A percentile compares a stretch with the other conserved stretches of the same genome.
Evolutionary conservation across 1,140 invertebrate genomes (phyloP).

Genomic region (Ceratina australensis): DNA sequence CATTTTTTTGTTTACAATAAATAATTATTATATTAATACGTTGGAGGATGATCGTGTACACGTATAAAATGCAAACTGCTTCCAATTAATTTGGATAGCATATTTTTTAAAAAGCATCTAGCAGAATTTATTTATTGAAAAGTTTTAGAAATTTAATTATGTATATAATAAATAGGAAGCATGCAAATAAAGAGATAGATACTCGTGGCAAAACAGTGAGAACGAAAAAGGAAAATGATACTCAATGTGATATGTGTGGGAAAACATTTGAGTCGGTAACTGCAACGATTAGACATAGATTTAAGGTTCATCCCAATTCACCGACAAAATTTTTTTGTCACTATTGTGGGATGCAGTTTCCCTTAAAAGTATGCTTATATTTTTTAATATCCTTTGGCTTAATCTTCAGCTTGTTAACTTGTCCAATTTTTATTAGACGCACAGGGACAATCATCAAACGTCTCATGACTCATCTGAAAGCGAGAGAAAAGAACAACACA

Average conservation of each 20-base stretch:
- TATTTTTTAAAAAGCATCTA: neutral
- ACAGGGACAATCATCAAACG: conserved; percentile 82
- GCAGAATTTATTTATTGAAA: conserved; percentile 13
- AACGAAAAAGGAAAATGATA: conserved; percentile 57
- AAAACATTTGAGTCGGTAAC: conserved; percentile 82
- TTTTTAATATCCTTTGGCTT: neutral
- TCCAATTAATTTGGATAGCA: too few species aligned
- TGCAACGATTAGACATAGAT: conserved; percentile 85
- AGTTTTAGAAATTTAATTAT: conserved; percentile 40
- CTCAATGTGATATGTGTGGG: conserved; percentile 82
- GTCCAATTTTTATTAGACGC: conserved; percentile 76
- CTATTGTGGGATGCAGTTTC: conserved; percentile 85
- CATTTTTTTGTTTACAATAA: neutral
- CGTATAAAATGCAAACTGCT: too few species aligned
- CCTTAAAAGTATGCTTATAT: conserved; percentile 80
- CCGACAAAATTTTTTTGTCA: conserved; percentile 84
- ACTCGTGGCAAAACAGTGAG: conserved; percentile 69
- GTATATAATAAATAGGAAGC: conserved; percentile 71
- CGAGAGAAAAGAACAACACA: conserved; percentile 75
- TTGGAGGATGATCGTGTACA: too few species aligned
- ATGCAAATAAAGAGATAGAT: conserved; percentile 80
- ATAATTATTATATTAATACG: neutral
- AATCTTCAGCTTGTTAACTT: conserved; percentile 11
- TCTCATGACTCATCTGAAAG: conserved; percentile 74
- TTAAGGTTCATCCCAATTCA: conserved; percentile 83